These are phyloP conservation scores for Neria commutata DNA, from an alignment of 2,888 invertebrate species.

Conservation along the genomic window DNA sequence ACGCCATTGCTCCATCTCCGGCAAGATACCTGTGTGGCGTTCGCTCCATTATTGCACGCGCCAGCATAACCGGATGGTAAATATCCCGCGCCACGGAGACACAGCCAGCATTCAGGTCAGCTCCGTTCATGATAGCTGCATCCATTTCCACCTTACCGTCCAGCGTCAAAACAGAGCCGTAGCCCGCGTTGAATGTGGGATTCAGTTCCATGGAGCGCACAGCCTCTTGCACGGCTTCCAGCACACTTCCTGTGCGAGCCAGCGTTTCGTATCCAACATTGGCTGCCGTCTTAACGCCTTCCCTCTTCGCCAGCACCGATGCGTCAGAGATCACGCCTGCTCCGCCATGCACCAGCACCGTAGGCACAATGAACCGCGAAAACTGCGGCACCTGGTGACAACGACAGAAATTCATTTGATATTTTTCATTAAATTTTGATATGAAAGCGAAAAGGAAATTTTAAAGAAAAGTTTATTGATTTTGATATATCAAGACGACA, in stretches of 20 bases:
- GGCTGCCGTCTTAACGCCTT: constrained; percentile 71
- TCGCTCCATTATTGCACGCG: constrained; percentile 75
- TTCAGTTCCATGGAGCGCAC: constrained; percentile 77
- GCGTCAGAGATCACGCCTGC: constrained; percentile 75
- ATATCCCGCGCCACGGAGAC: constrained; percentile 78
- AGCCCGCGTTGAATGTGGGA: constrained; percentile 81
- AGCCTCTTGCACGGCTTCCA: constrained; percentile 81
- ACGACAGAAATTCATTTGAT: not conserved
- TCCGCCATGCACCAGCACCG: constrained; percentile 80
- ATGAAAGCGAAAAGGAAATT: not conserved
- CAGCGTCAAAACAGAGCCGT: constrained; percentile 78
- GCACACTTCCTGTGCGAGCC: constrained; percentile 63
- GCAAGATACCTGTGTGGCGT: constrained; percentile 77
- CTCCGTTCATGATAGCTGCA: constrained; percentile 82
- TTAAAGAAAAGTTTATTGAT: not conserved
- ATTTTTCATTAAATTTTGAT: not conserved
- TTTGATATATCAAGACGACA: too few species aligned
- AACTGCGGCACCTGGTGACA: too few species aligned
- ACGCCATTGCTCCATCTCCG: constrained; percentile 74
- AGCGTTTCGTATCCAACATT: constrained; percentile 67
- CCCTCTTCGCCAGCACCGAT: constrained; percentile 67
- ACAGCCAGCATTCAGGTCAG: constrained; percentile 71
- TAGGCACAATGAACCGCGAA: constrained; percentile 63
- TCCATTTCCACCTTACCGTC: constrained; percentile 85
- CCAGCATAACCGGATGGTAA: constrained; percentile 76